Evolutionary conservation across 2,797 vertebrate genomes (phyloP).

Genomic region (Hybognathus amarus): DNA sequence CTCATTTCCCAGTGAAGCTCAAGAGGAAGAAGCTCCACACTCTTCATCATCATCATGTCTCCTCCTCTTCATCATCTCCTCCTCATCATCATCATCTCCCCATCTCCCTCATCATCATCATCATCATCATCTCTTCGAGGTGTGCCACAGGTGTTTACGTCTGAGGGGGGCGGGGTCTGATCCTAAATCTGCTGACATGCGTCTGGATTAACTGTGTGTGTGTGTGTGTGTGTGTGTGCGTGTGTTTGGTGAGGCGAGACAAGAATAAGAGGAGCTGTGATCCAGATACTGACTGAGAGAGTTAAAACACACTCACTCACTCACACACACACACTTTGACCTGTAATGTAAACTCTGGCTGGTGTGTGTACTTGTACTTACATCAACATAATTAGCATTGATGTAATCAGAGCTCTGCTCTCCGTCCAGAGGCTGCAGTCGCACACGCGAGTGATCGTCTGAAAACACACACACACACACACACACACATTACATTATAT

Average conservation of each 20-base stretch:
- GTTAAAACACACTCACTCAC: constrained; percentile 11
- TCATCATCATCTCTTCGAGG: too few relatives aligned
- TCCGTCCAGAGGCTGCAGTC: constrained; percentile 90
- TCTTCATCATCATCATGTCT: too few relatives aligned
- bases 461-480: constrained; percentile 57
- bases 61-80: too few relatives aligned
- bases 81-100: too few relatives aligned
- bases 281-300: background rate
- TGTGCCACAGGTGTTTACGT: constrained; percentile 34
- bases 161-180: constrained; percentile 44
- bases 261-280: background rate
- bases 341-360: background rate
- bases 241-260: constrained; percentile 19
- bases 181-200: constrained; percentile 47
- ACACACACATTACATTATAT: background rate
- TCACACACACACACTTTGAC: constrained; percentile 24
- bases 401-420: constrained; percentile 94
- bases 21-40: too few relatives aligned
- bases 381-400: constrained; percentile 97
- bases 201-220: constrained; percentile 56
- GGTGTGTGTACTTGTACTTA: constrained; percentile 74
- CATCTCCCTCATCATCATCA: too few relatives aligned
- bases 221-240: too few relatives aligned
- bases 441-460: constrained; percentile 96
- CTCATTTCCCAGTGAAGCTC: too few relatives aligned